Conservation (phyloP, 2,888 invertebrate genomes). For the Thysanoteuthis rhombus region DNA sequence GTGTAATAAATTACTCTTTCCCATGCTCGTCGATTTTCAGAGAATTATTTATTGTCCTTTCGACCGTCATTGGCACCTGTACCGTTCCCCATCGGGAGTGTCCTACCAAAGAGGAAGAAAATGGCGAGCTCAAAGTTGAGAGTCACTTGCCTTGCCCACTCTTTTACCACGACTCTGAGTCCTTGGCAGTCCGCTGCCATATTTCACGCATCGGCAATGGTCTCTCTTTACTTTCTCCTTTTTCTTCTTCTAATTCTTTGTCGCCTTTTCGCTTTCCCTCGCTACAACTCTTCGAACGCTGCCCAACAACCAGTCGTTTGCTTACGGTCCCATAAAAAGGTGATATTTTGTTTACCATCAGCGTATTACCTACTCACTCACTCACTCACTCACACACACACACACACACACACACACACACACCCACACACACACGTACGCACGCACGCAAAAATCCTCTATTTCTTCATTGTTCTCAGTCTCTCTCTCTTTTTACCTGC, state of each 20-base stretch:
- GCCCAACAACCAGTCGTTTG: not conserved
- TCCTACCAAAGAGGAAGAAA: no score
- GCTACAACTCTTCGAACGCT: not conserved
- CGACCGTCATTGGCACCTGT: not conserved
- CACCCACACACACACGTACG: not conserved
- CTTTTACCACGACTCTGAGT: not conserved
- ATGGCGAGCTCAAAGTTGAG: not conserved
- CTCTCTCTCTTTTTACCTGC: not conserved
- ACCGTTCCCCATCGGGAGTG: not conserved
- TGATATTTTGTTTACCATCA: not conserved
- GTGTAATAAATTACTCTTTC: not conserved
- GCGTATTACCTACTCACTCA: not conserved
- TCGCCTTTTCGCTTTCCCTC: not conserved
- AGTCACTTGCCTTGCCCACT: not conserved
- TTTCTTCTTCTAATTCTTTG: not conserved
- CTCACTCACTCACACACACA: not conserved
- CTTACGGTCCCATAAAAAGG: not conserved
- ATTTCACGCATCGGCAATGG: not conserved
- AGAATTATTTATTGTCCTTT: not conserved
- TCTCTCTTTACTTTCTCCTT: not conserved
- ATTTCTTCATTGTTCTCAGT: not conserved
- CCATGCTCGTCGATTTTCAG: not conserved
- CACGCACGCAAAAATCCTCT: not conserved
- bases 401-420: not conserved
- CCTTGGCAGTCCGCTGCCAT: not conserved